Conservation (phyloP, 2,888 invertebrate genomes). For the Stenurella melanura region DNA sequence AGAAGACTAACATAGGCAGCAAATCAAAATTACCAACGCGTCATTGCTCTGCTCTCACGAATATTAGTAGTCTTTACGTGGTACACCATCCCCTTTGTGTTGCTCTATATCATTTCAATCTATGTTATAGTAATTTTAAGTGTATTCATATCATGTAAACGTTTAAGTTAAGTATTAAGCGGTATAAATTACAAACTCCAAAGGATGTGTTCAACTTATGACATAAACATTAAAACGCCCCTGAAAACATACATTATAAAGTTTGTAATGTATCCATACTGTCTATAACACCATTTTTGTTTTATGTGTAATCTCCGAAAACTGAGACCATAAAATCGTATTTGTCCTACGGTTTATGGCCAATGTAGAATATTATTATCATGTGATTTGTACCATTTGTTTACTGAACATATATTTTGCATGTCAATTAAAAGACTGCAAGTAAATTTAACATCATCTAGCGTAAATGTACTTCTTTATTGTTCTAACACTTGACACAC, state of each 20-base stretch:
- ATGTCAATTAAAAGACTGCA: too few species aligned
- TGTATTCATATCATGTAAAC: conserved; percentile 60
- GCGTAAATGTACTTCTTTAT: too few species aligned
- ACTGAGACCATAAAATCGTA: conserved; percentile 33
- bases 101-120: conserved; percentile 43
- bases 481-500: too few species aligned
- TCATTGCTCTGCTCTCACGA: conserved; percentile 38
- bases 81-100: conserved; percentile 35
- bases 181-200: conserved; percentile 58
- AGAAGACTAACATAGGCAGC: conserved; percentile 35
- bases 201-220: conserved; percentile 52
- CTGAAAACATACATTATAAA: conserved; percentile 55
- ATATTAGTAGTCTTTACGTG: conserved; percentile 49
- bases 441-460: too few species aligned
- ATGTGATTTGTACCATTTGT: conserved; percentile 4
- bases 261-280: conserved; percentile 47
- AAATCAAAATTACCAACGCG: conserved; percentile 47
- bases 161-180: conserved; percentile 49
- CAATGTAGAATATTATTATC: conserved; percentile 14
- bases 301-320: conserved; percentile 39
- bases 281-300: conserved; percentile 46
- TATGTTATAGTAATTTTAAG: conserved; percentile 49
- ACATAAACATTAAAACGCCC: conserved; percentile 54
- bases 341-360: conserved; percentile 26
- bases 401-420: too few species aligned